These are phyloP conservation scores for Prionchulus punctatus DNA, from an alignment of 2,888 invertebrate genomes.

Conservation along the genomic window DNA sequence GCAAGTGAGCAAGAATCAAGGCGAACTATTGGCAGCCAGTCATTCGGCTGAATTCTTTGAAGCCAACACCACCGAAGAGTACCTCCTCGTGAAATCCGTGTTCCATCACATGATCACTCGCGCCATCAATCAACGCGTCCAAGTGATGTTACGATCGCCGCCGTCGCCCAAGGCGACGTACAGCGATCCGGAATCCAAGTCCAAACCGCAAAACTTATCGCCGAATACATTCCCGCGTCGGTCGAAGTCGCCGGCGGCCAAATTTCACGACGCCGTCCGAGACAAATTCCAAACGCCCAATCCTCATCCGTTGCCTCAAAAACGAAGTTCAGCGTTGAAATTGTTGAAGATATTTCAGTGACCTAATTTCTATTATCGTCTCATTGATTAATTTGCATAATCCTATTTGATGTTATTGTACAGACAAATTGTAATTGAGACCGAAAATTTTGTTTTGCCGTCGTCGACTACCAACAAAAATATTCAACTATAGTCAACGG, in stretches of 20 bases:
- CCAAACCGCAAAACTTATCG: background rate
- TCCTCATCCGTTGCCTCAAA: background rate
- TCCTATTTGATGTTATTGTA: too few species aligned
- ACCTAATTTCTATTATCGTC: too few species aligned
- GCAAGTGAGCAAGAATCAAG: constrained; percentile 22
- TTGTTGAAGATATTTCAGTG: background rate
- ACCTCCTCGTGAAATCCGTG: constrained; percentile 17
- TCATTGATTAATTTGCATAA: too few species aligned
- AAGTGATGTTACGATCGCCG: background rate
- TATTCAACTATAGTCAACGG: too few species aligned
- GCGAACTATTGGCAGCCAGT: constrained; percentile 18
- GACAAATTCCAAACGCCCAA: background rate
- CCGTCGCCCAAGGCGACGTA: background rate
- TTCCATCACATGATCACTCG: constrained; percentile 13
- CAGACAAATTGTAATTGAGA: too few species aligned
- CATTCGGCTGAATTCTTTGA: constrained; percentile 20
- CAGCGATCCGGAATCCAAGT: background rate
- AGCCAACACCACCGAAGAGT: constrained; percentile 19
- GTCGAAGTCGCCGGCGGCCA: background rate
- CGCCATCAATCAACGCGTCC: background rate
- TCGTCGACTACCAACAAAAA: too few species aligned
- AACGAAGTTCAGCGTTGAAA: background rate
- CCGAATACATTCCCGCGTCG: background rate
- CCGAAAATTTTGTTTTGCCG: too few species aligned
- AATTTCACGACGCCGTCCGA: background rate